Evolutionary conservation across 2,113 vertebrate genomes (phyloP), one percentile per base, ranked within the genome.

Genomic region (Nothobranchius furzeri): DNA sequence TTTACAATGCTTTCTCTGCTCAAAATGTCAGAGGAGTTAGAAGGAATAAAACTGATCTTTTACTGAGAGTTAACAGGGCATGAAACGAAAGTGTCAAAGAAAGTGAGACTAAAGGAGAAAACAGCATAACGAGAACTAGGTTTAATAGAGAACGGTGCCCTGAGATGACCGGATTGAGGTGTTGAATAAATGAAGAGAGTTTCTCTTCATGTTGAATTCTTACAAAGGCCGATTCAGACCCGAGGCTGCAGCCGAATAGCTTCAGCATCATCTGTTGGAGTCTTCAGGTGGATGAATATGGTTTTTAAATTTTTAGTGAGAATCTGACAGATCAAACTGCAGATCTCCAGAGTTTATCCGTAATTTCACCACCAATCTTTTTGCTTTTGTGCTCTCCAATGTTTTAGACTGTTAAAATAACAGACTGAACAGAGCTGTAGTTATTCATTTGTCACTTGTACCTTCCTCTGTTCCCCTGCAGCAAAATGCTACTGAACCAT

Each of bases 221-320:
- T 73, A 10, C 62, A 43, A 70, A 58, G 66, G n/a, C 17, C 12
- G 46, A 64, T 67, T 47, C 1, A 53, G 68, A 53, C 72, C 50
- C 0, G 11, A 46, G 62, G 58, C 72, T 62, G 55, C 43, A 17
- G 68, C 11, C 35, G 69, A 56, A 56, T 2, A 69, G 37, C 43
- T 59, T 15, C 42, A 53, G 52, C 42, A 53, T 55, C 45, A 0
- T 13, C 40, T 42, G 40, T 42, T 15, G 13, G 13, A 36, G 30
- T 54, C 20, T 56, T 37, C 30, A 30, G 30, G 30, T 30, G 30
- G 30, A 30, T 30, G 2, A 30, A 30, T 30, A 30, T 30, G 30
- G 30, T 30, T 30, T 30, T 20, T 1, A 30, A 1, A 30, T 30
- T 3, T 30, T 30, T 3, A 30, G 30, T 30, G 30, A 3, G 30